Conservation (phyloP, 2,797 vertebrate genomes). For the Mormyrops boulengeri region DNA sequence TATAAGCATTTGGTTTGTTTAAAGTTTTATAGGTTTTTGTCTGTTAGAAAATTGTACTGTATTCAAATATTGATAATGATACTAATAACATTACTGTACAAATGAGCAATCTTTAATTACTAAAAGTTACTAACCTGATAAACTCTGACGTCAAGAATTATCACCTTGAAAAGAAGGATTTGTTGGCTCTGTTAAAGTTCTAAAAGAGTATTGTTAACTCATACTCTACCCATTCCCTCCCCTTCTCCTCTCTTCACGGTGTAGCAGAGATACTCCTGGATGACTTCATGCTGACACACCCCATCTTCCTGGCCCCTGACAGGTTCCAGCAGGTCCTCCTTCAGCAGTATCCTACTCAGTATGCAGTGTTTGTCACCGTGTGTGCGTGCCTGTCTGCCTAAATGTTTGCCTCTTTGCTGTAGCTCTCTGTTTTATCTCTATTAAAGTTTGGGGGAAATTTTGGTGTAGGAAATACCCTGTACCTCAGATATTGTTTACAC, state of each 20-base stretch:
- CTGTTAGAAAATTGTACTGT: neutral
- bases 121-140: neutral
- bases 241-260: constrained; percentile 23
- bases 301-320: constrained; percentile 87
- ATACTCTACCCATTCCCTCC: neutral
- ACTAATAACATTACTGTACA: neutral
- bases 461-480: neutral
- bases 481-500: neutral
- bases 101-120: neutral
- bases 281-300: constrained; percentile 91
- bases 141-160: neutral
- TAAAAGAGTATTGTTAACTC: neutral
- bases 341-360: constrained; percentile 84
- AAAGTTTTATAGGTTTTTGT: neutral
- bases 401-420: constrained; percentile 12
- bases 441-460: neutral
- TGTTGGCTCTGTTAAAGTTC: neutral
- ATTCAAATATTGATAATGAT: neutral
- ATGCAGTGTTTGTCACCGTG: neutral
- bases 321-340: constrained; percentile 85
- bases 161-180: neutral
- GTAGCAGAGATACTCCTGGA: constrained; percentile 78
- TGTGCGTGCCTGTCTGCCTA: neutral
- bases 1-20: neutral
- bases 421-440: neutral